Evolutionary conservation across 1,140 invertebrate genomes (phyloP), one percentile per base, ranked within the genome.

Genomic region (Lysiphlebus fabarum): DNA sequence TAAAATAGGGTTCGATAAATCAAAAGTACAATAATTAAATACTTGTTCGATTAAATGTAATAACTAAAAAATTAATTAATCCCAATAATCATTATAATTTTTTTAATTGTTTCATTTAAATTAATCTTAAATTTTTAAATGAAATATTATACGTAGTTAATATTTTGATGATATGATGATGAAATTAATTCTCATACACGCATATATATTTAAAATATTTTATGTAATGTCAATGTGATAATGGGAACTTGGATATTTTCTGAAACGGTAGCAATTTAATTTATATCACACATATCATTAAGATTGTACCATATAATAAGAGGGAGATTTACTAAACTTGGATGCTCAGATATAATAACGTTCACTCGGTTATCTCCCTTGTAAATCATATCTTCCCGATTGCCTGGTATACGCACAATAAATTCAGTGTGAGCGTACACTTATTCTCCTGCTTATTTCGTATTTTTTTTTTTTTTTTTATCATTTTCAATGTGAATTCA

Each of bases 221-320:
- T 26, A 43, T 44, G 36, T 56, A 45, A 44, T 37, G 53, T 33
- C 43, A 47, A 49, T 55, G 47, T 55, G 53, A 53, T 44, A 48
- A 47, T 55, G 33, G 50, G 44, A 60, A 1, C 17, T 60, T 42
- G 37, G 44, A 17, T 37, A 54, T 41, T 53, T 51, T 48, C 41
- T 26, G 58, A 34, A 55, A 60, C 50, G 44, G 53, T 53, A 60
- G 51, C 53, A 14, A 55, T 60, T 36, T 60, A 60, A 60, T 60
- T 60, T 60, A 60, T 60, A 60, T 60, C 58, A 49, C 53, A 54
- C 53, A 53, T 60, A 60, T 57, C 55, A 60, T 60, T 60, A 60
- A 60, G 58, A 53, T 54, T 36, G 51, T 44, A 42, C 33, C 38
- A 38, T 47, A 51, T 47, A 55, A 54, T 53, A 54, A 55, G 53